These are phyloP conservation scores for Automeris io DNA, from an alignment of 2,888 invertebrate species.

Conservation along the genomic window DNA sequence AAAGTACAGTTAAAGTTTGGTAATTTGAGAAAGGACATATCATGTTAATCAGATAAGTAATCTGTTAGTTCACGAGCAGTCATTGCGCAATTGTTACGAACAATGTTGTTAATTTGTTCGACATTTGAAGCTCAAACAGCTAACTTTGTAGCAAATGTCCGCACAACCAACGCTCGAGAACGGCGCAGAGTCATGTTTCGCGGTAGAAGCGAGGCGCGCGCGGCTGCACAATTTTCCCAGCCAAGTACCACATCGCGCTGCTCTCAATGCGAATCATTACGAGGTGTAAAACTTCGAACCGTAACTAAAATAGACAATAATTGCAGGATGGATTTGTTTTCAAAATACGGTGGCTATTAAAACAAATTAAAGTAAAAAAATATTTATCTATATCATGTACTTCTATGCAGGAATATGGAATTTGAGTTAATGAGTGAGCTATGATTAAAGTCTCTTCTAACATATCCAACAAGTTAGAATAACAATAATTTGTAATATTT, in stretches of 20 bases:
- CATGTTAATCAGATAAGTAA: background rate
- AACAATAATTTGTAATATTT: no score
- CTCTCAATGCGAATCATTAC: conserved; percentile 8
- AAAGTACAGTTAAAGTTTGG: no score
- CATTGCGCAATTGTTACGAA: background rate
- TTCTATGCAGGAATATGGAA: no score
- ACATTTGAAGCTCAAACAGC: conserved; percentile 21
- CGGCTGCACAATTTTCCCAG: conserved; percentile 58
- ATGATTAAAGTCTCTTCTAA: no score
- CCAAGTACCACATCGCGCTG: conserved; percentile 21
- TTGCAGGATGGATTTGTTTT: no score
- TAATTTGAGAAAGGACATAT: no score
- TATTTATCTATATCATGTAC: no score
- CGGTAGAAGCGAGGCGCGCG: conserved; percentile 53
- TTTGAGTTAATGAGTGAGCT: no score
- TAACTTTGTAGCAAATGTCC: conserved; percentile 9
- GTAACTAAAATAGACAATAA: background rate
- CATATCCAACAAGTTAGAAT: no score
- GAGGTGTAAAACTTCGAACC: background rate
- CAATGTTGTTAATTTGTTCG: background rate
- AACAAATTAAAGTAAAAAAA: no score
- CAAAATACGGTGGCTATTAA: no score
- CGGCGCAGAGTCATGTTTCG: conserved; percentile 47
- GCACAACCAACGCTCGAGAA: conserved; percentile 10
- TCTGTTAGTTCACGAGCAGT: no score